These are phyloP conservation scores for Spilogale gracilis DNA, from an alignment of 2,113 vertebrate genomes.

Conservation along the genomic window DNA sequence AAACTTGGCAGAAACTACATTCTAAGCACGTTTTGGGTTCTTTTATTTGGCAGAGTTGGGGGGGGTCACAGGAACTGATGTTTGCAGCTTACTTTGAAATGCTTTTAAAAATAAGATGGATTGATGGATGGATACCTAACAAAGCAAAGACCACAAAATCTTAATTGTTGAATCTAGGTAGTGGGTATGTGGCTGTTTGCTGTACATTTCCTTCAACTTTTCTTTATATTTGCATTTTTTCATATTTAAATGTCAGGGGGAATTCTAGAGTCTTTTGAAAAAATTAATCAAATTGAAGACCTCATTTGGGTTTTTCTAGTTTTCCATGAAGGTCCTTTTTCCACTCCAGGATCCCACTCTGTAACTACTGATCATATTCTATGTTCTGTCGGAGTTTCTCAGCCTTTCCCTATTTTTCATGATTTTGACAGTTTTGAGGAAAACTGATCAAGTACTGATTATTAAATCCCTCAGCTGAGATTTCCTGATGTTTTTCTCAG, in stretches of 20 bases:
- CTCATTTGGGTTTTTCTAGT: neutral
- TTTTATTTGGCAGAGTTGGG: neutral
- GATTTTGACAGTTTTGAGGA: neutral
- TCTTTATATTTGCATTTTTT: neutral
- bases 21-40: neutral
- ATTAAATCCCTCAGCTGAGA: neutral
- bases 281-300: neutral
- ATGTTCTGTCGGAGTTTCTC: neutral
- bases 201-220: neutral
- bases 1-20: neutral
- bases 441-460: neutral
- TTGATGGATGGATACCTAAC: neutral
- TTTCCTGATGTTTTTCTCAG: neutral
- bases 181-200: neutral
- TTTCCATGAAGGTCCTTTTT: neutral
- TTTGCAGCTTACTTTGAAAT: conserved; percentile 16
- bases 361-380: neutral
- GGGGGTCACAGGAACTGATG: neutral
- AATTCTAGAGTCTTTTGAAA: neutral
- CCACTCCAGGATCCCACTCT: neutral
- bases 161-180: neutral
- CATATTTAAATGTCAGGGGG: neutral
- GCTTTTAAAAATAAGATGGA: neutral
- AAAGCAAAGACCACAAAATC: conserved; percentile 3
- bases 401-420: neutral